These are phyloP conservation scores for Incurvaria masculella DNA, from an alignment of 2,888 invertebrate species.

Conservation along the genomic window DNA sequence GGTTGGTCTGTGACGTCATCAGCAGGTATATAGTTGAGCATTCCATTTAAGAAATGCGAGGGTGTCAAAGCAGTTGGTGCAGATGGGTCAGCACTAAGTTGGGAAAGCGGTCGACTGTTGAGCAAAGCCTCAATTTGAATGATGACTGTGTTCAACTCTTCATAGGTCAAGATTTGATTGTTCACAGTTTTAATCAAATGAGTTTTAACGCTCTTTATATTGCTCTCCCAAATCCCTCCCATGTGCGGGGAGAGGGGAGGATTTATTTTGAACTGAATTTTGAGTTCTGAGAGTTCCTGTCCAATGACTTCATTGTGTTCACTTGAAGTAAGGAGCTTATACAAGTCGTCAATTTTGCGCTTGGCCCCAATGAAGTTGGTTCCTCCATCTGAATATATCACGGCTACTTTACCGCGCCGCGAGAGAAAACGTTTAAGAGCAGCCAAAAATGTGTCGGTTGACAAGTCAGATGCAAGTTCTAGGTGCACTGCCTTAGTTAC, in stretches of 20 bases:
- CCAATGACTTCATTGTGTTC: neutral
- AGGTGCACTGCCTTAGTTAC: conserved; percentile 8
- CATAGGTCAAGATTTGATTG: neutral
- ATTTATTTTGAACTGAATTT: neutral
- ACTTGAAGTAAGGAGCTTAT: neutral
- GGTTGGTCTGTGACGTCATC: neutral
- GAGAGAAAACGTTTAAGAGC: conserved; percentile 6
- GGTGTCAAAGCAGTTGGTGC: conserved; percentile 8
- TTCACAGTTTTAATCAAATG: conserved; percentile 1
- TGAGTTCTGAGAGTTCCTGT: neutral
- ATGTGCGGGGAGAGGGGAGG: conserved; percentile 6
- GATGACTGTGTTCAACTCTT: neutral
- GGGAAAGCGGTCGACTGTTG: neutral
- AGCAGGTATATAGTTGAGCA: conserved; percentile 9
- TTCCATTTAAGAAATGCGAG: conserved; percentile 11
- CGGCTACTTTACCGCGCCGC: conserved; percentile 1
- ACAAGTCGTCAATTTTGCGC: conserved; percentile 1
- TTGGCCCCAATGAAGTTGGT: conserved; percentile 6
- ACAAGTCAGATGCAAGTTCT: conserved; percentile 5
- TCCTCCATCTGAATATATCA: conserved; percentile 3
- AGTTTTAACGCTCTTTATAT: neutral
- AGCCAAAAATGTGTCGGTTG: conserved; percentile 1
- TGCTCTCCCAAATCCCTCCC: conserved; percentile 8
- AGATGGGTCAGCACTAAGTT: neutral
- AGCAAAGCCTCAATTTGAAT: conserved; percentile 4